A percentile compares a stretch with the other conserved stretches of the same genome.
These are phyloP conservation scores for Hafferia zeledoni DNA, from an alignment of 2,797 vertebrate species.

Conservation along the genomic window DNA sequence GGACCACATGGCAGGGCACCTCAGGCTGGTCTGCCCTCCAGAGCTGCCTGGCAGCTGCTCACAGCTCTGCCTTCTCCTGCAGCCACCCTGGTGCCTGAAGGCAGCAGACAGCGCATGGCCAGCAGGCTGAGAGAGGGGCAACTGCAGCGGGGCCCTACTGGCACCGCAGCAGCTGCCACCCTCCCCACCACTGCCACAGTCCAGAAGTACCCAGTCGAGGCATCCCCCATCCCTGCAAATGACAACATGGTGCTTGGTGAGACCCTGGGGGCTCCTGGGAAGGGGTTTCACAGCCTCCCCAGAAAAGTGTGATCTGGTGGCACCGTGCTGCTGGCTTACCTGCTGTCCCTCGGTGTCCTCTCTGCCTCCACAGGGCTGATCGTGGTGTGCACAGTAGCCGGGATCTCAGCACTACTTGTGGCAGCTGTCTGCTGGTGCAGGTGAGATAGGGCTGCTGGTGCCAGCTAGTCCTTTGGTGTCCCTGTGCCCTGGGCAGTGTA, in stretches of 20 bases:
- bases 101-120: not conserved
- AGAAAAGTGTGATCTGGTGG: not conserved
- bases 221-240: conserved; percentile 60
- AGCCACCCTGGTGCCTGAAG: not conserved
- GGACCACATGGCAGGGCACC: not conserved
- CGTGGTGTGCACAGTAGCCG: conserved; percentile 80
- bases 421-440: conserved; percentile 88
- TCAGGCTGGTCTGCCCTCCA: not conserved
- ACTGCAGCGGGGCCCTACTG: fast-evolving
- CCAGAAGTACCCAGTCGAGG: conserved; percentile 74
- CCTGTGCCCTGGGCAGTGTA: not conserved
- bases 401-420: conserved; percentile 78
- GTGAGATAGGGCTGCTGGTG: conserved; percentile 68
- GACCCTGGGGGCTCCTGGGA: not conserved
- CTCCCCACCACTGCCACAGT: conserved; percentile 24
- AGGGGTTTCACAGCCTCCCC: not conserved
- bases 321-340: not conserved
- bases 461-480: not conserved
- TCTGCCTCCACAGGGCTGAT: conserved; percentile 81
- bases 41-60: fast-evolving
- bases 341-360: not conserved
- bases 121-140: not conserved
- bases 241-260: conserved; percentile 83
- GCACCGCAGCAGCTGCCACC: not conserved
- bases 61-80: not conserved